Percentiles rank a stretch among this genome's conserved stretches.
phyloP scores from a whole-genome alignment of 2,888 invertebrate species.

The Odontocerum albicorne region DNA sequence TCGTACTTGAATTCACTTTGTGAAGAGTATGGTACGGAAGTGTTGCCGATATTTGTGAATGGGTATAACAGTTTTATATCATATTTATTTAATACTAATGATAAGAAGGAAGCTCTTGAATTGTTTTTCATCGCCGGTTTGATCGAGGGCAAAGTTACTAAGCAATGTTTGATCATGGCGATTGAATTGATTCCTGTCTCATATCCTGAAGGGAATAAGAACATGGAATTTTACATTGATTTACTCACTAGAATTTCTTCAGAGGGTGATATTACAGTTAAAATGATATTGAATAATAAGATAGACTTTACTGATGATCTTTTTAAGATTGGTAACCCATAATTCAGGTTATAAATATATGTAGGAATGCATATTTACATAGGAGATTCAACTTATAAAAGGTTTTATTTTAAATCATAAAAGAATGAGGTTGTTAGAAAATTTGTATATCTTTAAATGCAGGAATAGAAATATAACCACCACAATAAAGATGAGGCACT shows the following conservation, averaged over 20 bases:
- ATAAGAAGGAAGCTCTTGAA: background rate
- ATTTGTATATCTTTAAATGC: no score
- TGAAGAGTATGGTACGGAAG: conserved; percentile 1
- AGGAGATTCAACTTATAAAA: no score
- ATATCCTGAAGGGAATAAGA: background rate
- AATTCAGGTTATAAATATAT: no score
- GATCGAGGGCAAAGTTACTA: background rate
- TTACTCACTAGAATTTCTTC: conserved; percentile 13
- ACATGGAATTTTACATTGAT: background rate
- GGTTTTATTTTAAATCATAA: no score
- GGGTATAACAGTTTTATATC: conserved; percentile 1
- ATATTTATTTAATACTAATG: background rate
- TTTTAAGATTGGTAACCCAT: no score
- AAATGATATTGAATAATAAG: conserved; percentile 15
- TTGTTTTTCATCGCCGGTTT: conserved; percentile 14
- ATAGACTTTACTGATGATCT: background rate
- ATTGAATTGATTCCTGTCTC: conserved; percentile 9
- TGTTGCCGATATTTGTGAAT: background rate
- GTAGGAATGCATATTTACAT: no score
- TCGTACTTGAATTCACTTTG: background rate
- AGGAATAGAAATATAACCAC: no score
- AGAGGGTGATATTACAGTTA: conserved; percentile 11
- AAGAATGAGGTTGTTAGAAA: no score
- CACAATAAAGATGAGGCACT: no score
- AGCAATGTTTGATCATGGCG: conserved; percentile 4